phyloP scores from a whole-genome alignment of 2,113 vertebrate genomes.

The Gadus chalcogrammus region DNA sequence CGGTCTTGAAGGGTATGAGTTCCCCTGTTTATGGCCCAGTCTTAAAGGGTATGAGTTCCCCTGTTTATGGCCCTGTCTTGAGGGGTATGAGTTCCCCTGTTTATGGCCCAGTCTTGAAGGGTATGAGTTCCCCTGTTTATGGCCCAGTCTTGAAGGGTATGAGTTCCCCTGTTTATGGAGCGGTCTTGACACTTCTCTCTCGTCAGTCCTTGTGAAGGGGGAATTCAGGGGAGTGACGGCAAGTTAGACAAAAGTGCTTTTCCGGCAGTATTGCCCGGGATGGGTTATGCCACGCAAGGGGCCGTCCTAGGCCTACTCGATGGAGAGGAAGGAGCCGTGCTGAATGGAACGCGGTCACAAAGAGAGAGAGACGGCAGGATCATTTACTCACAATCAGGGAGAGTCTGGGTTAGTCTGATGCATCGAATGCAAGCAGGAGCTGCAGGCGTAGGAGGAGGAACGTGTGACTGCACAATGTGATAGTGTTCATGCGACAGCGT shows the following conservation, averaged over 20 bases:
- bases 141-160: neutral
- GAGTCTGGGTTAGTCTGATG: constrained; percentile 9
- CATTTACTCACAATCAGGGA: constrained; percentile 5
- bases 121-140: no score
- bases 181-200: neutral
- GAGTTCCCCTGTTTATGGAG: neutral
- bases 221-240: constrained; percentile 10
- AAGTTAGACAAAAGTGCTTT: constrained; percentile 10
- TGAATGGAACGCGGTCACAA: constrained; percentile 12
- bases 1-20: neutral
- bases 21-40: neutral
- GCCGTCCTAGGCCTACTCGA: neutral
- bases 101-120: no score
- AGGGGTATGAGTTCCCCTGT: no score
- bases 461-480: constrained; percentile 43
- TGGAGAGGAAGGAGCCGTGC: constrained; percentile 13
- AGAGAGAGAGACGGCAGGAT: constrained; percentile 14
- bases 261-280: constrained; percentile 4
- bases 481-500: constrained; percentile 40
- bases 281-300: constrained; percentile 11
- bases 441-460: constrained; percentile 18
- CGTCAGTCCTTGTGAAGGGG: neutral
- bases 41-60: no score
- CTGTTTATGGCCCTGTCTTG: no score
- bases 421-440: neutral